Conservation (phyloP, 2,113 vertebrate species). For the Calcarius ornatus region DNA sequence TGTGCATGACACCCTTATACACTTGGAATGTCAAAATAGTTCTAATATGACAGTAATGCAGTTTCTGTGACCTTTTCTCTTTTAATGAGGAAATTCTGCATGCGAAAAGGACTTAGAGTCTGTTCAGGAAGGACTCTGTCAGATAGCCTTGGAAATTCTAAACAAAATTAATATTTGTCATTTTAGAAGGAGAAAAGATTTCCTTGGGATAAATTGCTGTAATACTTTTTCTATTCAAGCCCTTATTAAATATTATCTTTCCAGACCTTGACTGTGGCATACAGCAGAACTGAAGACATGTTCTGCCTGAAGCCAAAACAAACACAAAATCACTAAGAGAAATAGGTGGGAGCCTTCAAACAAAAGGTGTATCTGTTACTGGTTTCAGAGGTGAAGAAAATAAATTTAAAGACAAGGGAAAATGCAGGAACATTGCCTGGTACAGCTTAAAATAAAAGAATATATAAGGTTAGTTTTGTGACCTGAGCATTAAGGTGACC, state of each 20-base stretch:
- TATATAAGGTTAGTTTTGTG: neutral
- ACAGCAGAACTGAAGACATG: neutral
- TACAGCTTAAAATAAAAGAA: neutral
- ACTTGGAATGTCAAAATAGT: neutral
- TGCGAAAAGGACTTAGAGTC: neutral
- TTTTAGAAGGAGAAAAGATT: neutral
- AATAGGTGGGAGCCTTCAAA: neutral
- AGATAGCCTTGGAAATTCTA: neutral
- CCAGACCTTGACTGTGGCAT: neutral
- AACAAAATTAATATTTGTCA: neutral
- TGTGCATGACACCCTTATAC: neutral
- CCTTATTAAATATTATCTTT: neutral
- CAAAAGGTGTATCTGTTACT: neutral
- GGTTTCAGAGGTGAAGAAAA: neutral
- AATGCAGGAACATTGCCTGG: neutral
- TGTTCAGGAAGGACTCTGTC: neutral
- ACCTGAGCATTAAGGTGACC: neutral
- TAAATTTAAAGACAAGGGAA: neutral
- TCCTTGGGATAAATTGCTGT: neutral
- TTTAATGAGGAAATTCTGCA: neutral
- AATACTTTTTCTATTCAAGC: neutral
- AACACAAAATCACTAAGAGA: neutral
- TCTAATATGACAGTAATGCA: neutral
- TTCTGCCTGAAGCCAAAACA: constrained; percentile 35
- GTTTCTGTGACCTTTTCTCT: constrained; percentile 39